Conservation (phyloP, 1,140 invertebrate species). For the Sitophilus oryzae region DNA sequence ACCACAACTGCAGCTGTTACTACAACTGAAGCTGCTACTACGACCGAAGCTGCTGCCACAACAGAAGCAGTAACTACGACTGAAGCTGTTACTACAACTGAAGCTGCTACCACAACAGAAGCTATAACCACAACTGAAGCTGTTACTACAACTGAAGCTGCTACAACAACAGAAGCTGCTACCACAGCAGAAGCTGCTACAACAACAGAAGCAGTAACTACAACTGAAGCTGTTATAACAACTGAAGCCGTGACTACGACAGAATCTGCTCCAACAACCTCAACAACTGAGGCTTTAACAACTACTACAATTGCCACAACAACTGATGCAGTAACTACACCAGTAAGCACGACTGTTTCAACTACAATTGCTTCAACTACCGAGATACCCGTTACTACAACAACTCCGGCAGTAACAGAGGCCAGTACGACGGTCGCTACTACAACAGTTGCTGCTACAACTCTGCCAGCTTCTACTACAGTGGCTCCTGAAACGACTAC, state of each 20-base stretch:
- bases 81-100: too few relatives aligned
- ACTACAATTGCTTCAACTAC: too few relatives aligned
- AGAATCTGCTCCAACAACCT: background rate
- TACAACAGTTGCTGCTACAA: too few relatives aligned
- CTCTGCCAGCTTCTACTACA: too few relatives aligned
- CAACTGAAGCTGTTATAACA: background rate
- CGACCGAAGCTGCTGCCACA: background rate
- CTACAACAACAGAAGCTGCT: background rate
- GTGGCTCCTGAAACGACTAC: too few relatives aligned
- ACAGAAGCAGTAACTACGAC: background rate
- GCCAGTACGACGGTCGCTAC: too few relatives aligned
- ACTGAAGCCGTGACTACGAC: background rate
- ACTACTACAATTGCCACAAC: background rate
- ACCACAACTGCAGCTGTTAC: background rate
- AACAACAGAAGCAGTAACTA: background rate
- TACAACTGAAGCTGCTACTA: background rate
- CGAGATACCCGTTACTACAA: too few relatives aligned
- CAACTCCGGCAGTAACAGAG: too few relatives aligned
- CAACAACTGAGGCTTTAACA: background rate
- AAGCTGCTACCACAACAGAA: background rate
- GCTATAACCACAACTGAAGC: background rate
- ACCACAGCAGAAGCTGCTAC: background rate
- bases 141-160: background rate
- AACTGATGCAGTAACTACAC: background rate
- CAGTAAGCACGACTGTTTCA: too few relatives aligned